These are phyloP conservation scores for Drosophila tanythrix DNA, from an alignment of 2,888 invertebrate genomes.

Conservation along the genomic window DNA sequence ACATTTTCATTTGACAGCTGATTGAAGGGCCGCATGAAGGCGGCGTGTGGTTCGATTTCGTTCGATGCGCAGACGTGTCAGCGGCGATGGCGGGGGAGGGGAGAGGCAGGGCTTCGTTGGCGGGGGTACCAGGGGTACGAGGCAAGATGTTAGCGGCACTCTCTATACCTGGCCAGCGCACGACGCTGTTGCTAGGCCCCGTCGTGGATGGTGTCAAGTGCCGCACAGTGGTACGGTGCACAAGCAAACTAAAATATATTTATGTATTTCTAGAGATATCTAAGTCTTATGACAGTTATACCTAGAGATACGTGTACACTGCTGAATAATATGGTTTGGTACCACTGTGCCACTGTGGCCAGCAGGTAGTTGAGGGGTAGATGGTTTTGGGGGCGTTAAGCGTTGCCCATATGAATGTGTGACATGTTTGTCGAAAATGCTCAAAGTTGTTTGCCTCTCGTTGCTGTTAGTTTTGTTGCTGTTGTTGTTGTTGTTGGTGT, in stretches of 20 bases:
- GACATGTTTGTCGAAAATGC: conserved; percentile 81
- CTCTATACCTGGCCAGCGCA: conserved; percentile 1
- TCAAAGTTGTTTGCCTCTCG: conserved; percentile 68
- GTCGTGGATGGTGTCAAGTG: conserved; percentile 63
- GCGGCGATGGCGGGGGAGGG: background rate
- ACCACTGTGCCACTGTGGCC: conserved; percentile 50
- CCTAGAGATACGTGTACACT: too few species aligned
- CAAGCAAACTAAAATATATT: background rate
- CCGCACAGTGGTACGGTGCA: conserved; percentile 54
- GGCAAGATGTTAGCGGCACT: conserved; percentile 35
- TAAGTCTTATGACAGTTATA: background rate
- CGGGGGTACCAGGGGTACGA: conserved; percentile 7
- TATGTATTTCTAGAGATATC: background rate
- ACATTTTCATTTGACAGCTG: conserved; percentile 81
- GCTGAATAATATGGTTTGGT: background rate
- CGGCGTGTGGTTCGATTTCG: conserved; percentile 67
- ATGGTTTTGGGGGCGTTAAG: conserved; percentile 35
- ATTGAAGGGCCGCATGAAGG: conserved; percentile 74
- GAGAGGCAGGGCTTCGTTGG: background rate
- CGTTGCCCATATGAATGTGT: conserved; percentile 72
- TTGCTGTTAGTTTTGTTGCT: conserved; percentile 36
- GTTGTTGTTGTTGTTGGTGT: conserved; percentile 17
- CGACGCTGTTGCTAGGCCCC: conserved; percentile 53
- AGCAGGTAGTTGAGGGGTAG: conserved; percentile 19
- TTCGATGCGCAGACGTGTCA: conserved; percentile 54